These are phyloP conservation scores for Phalanger gymnotis DNA, from an alignment of 2,797 vertebrate genomes.

Conservation along the genomic window DNA sequence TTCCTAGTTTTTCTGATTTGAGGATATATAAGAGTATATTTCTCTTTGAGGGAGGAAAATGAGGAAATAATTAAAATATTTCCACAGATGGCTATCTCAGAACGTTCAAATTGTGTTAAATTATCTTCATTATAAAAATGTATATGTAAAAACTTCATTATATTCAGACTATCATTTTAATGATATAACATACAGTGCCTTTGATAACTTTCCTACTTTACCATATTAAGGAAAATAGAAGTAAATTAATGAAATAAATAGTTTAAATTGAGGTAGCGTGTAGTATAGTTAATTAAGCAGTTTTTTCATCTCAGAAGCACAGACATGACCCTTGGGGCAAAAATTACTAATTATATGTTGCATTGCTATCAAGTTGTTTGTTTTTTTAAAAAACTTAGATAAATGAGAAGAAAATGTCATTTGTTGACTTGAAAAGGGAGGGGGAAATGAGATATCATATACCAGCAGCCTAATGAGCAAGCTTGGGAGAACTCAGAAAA, in stretches of 20 bases:
- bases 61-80: slow-evolving; percentile 34
- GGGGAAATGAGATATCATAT: background rate
- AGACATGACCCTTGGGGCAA: slow-evolving; percentile 28
- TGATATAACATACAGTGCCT: slow-evolving; percentile 51
- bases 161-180: slow-evolving; percentile 70
- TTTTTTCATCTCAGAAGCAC: slow-evolving; percentile 51
- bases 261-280: slow-evolving; percentile 54
- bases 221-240: slow-evolving; percentile 63
- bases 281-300: slow-evolving; percentile 58
- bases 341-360: slow-evolving; percentile 30
- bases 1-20: background rate
- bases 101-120: slow-evolving; percentile 55
- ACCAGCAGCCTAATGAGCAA: background rate
- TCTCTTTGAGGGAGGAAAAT: slow-evolving; percentile 11
- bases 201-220: slow-evolving; percentile 31
- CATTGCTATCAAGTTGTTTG: background rate
- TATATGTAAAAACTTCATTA: slow-evolving; percentile 71
- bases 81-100: slow-evolving; percentile 34
- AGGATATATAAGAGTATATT: background rate
- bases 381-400: slow-evolving; percentile 31
- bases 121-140: slow-evolving; percentile 65
- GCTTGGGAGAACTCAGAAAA: background rate
- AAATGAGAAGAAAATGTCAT: background rate
- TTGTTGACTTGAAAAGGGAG: slow-evolving; percentile 5
- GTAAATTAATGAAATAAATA: slow-evolving; percentile 38